Evolutionary conservation across 2,113 vertebrate species (phyloP), one percentile per base, ranked within the genome.

Genomic region (Lepidothrix coronata): DNA sequence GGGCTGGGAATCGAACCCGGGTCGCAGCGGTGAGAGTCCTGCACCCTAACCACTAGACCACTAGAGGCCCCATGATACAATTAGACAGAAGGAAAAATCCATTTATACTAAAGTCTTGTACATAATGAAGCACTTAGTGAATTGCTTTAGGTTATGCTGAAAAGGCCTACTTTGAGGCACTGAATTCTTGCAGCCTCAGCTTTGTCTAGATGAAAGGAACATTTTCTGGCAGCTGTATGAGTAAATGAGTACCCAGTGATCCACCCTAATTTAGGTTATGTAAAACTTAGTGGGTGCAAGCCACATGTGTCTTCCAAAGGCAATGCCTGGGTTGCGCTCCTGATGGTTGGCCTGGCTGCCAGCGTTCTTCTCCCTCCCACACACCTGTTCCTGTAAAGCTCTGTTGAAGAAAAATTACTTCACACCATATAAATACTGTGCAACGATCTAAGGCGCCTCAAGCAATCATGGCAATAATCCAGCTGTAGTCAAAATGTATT

Each of bases 111-210:
- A 24, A 54, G 37, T 66, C 41, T 95, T 95, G 43, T 24, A 48
- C 41, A 73, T 91, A 96, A 97, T 57, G 65, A 95, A 95, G 66
- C 82, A 89, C 80, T 88, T 95, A 67, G 68, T 90, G 92, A 93
- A 90, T 95, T 90, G 89, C 82, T 93, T 80, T 85, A 44, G 85
- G 73, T 96, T 76, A 88, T 83, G 72, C 77, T 95, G 94, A 96
- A 95, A 95, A 89, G 89, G 75, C 68, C 80, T 90, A 22, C 91
- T 95, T 95, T 88, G 52, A 92, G 88, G 90, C 73, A 92, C 30
- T 58, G 70, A 90, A 80, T 95, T 89, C 92, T 91, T 93, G 71
- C 88, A 93, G 91, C 93, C 92, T 93, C 91, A 83, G 80, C 91
- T 96, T 75, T 83, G 59, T 91, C 92, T 94, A 95, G 94, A 96